Conservation (phyloP, 2,888 invertebrate genomes). For the Geotrupes spiniger region DNA sequence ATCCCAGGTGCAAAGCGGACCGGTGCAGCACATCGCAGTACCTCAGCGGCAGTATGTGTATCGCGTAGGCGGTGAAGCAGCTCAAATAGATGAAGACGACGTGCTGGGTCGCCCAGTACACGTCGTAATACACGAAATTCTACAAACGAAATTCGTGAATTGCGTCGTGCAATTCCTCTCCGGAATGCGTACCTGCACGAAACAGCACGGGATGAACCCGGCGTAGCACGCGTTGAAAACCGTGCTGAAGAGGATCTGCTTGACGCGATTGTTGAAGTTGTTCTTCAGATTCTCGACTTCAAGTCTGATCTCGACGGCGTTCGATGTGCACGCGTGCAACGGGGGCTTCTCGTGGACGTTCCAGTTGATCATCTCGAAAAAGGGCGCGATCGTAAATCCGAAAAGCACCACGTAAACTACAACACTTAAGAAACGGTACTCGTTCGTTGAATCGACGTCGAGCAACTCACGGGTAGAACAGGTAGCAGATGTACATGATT, state of each 20-base stretch:
- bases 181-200: conserved; percentile 68
- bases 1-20: conserved; percentile 84
- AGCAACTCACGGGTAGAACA: conserved; percentile 93
- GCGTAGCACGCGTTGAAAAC: conserved; percentile 84
- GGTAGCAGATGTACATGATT: conserved; percentile 74
- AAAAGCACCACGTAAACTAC: conserved; percentile 79
- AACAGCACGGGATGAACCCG: conserved; percentile 85
- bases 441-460: conserved; percentile 28
- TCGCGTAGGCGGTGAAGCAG: conserved; percentile 74
- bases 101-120: conserved; percentile 80
- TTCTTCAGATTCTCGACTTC: conserved; percentile 82
- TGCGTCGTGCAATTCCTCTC: too few relatives aligned
- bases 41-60: conserved; percentile 61
- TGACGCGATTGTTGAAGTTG: conserved; percentile 87
- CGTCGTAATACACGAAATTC: conserved; percentile 75
- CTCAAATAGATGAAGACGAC: conserved; percentile 81
- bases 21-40: conserved; percentile 90
- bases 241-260: conserved; percentile 78
- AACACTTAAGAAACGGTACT: conserved; percentile 54
- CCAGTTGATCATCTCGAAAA: conserved; percentile 62
- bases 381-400: conserved; percentile 73
- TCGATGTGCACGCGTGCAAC: conserved; percentile 74
- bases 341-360: conserved; percentile 58
- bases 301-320: conserved; percentile 67
- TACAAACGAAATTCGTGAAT: conserved; percentile 43